Conservation (phyloP, 2,888 invertebrate species). For the Tetranychus piercei region DNA sequence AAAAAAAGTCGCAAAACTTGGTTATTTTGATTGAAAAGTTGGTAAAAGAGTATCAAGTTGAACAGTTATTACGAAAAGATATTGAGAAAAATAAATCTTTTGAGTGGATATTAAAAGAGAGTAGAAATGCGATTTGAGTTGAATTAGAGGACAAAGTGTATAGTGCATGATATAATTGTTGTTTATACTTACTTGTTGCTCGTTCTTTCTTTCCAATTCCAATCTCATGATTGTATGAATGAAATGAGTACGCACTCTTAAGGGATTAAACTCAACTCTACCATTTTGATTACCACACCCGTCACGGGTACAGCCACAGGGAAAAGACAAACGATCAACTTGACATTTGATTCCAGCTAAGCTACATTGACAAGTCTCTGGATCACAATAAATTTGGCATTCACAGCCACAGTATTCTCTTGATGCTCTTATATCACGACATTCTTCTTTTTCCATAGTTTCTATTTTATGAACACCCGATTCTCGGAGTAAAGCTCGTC, state of each 20-base stretch:
- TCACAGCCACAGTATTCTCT: constrained; percentile 83
- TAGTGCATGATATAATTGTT: constrained; percentile 14
- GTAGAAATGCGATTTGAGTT: constrained; percentile 21
- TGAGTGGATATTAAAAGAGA: background rate
- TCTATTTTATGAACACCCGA: constrained; percentile 87
- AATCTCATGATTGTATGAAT: constrained; percentile 86
- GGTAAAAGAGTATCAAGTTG: background rate
- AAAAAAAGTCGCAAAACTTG: background rate
- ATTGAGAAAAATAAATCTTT: background rate
- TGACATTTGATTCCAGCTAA: constrained; percentile 90
- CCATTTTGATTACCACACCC: constrained; percentile 81
- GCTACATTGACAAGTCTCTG: constrained; percentile 83
- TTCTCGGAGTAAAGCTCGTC: constrained; percentile 66
- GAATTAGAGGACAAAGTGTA: background rate
- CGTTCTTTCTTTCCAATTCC: constrained; percentile 63
- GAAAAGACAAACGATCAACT: constrained; percentile 81
- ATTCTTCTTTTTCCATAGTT: constrained; percentile 76
- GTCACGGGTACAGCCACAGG: constrained; percentile 85
- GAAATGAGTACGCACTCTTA: constrained; percentile 84
- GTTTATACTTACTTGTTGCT: constrained; percentile 20
- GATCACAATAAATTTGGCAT: constrained; percentile 81
- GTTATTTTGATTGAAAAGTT: background rate
- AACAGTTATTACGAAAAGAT: background rate
- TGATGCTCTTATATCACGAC: constrained; percentile 49
- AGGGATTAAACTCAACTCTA: constrained; percentile 85